Base-by-base conservation (phyloP, 2,888 invertebrate genomes). In the Calameuta idolon region DNA sequence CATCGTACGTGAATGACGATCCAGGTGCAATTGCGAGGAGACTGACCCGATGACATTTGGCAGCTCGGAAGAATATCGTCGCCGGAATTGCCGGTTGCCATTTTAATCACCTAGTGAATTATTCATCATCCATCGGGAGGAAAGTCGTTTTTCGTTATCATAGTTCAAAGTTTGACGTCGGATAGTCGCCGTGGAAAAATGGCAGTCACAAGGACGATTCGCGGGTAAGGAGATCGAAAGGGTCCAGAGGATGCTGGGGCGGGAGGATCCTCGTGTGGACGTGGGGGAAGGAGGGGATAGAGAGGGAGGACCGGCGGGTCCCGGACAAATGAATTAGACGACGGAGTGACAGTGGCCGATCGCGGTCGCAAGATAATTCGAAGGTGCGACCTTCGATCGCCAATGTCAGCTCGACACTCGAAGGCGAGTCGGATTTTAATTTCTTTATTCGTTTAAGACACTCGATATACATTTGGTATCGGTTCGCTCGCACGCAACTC, bases 361-460 rank as follows among this genome's bases (percentile, higher is more conserved):
- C 71, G 31, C 71, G 33, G 15, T 31, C 71, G 71, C 71, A 34
- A 11, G 55, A 23, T 2, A 55, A 55, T 55, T 55, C 5, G 23
- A 23, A 55, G 55, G 55, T 23, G 12, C 71, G 34, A 31, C 15
- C 34, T 31, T 71, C 31, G 34, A 71, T 71, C 71, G 33, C 3
- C 55, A 71, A 33, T 2, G 23, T 71, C 71, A 71, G n/a, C 31
- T 1, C 31, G 31, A 71, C 12, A 0, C 23, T 12, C 33, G 33
- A 33, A 0, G 15, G 30, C 31, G 71, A 71, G 31, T 33, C 31
- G 34, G 23, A 55, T 55, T 55, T 55, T 23, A 5, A 71, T 74
- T 74, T 80, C 78, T 83, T 85, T 83, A 83, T 82, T 85, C 78
- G 80, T 76, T 77, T 77, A 83, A 81, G 79, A 79, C 79, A 83